Evolutionary conservation across 2,888 invertebrate genomes (phyloP), one percentile per base, ranked within the genome.

Genomic region (Agriotes lineatus): DNA sequence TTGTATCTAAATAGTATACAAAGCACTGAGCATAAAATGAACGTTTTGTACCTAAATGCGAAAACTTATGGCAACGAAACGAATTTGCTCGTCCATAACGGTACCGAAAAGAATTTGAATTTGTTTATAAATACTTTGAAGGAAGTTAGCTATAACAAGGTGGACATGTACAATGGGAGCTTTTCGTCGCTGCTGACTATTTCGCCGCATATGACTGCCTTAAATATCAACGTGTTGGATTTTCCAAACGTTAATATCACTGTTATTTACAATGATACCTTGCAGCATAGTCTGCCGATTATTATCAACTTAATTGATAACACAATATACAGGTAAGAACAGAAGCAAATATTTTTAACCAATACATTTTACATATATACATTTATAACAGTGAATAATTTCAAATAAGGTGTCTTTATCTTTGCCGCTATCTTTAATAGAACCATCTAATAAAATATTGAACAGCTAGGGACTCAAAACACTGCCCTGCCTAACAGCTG

Each of bases 231-330:
- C 54, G 85, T 86, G 9, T 89, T 88, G 72, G 72, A 76, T 18
- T 79, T 84, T 58, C 86, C 88, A 0, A 87, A 86, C 67, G 87
- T 89, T 60, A 87, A 87, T 70, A 84, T 91, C 16, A 88, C 89
- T 74, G 86, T 90, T 37, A 87, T 90, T 71, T 93, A 93, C 83
- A 95, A 95, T 80, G 93, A 93, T 79, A 93, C 94, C 0, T 91
- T 89, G 77, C 89, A 92, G 54, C 95, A 95, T 81, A 91, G 93
- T 70, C 84, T 95, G 75, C 94, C 95, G 1, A 90, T 93, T 69
- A 85, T 93, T 39, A 83, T 93, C 50, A 93, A 93, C 82, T 84
- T 92, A 61, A 84, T 93, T 74, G 90, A 90, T 75, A 93, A 93
- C 81, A 88, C 89, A 57, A 85, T 92, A 74, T 90, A 90, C 80